Evolutionary conservation across 2,888 invertebrate species (phyloP).

Genomic region (Beris chalybata): DNA sequence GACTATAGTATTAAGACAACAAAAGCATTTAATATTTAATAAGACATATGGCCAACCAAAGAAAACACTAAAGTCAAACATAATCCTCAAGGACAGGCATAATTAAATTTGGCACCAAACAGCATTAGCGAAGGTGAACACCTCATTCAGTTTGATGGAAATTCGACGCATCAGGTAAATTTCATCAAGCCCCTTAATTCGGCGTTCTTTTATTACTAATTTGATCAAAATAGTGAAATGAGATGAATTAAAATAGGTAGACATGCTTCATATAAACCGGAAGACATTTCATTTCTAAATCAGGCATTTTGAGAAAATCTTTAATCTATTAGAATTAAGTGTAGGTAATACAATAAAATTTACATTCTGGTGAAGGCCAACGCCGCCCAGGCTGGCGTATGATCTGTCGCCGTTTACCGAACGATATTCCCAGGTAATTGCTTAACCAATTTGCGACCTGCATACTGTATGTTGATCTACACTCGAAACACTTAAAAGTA

Average conservation of each 20-base stretch:
- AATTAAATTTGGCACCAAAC: too few relatives aligned
- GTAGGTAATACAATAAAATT: constrained; percentile 14
- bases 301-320: background rate
- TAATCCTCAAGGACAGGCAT: too few relatives aligned
- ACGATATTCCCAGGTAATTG: background rate
- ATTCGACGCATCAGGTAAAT: too few relatives aligned
- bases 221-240: too few relatives aligned
- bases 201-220: too few relatives aligned
- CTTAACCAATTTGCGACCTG: constrained; percentile 6
- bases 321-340: background rate
- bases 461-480: background rate
- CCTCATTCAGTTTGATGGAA: too few relatives aligned
- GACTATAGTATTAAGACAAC: too few relatives aligned
- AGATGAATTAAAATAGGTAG: background rate
- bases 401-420: constrained; percentile 4
- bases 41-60: too few relatives aligned
- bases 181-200: too few relatives aligned
- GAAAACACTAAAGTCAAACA: too few relatives aligned
- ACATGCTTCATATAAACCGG: background rate
- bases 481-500: background rate
- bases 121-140: too few relatives aligned
- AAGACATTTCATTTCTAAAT: background rate
- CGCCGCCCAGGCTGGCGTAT: constrained; percentile 18
- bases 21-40: too few relatives aligned
- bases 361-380: constrained; percentile 33